Percentiles rank a stretch among this genome's conserved stretches.
phyloP scores from a whole-genome alignment of 2,888 invertebrate species.

The Sinelater perroti region DNA sequence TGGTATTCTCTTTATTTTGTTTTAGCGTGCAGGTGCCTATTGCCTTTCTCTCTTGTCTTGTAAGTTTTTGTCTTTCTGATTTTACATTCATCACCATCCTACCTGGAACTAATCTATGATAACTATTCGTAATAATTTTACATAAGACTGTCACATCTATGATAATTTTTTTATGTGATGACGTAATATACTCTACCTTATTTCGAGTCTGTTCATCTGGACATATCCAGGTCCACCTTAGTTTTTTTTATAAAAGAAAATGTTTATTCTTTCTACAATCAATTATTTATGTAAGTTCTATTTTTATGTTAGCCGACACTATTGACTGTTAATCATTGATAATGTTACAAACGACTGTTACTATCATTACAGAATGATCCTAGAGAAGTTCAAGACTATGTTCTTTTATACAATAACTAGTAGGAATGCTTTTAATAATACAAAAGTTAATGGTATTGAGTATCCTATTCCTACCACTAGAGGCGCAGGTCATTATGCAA shows the following conservation, averaged over 20 bases:
- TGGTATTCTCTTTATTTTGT: neutral
- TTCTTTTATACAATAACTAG: no score
- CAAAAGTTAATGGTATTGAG: no score
- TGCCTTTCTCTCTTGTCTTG: neutral
- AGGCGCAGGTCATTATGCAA: no score
- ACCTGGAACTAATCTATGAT: constrained; percentile 3
- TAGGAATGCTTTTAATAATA: no score
- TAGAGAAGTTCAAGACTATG: no score
- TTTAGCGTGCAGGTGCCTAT: neutral
- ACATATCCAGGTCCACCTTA: constrained; percentile 2
- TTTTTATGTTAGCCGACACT: no score
- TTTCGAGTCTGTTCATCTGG: neutral
- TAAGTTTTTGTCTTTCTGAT: neutral
- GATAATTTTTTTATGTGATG: neutral
- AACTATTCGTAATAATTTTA: neutral
- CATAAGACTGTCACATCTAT: constrained; percentile 1
- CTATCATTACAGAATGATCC: no score
- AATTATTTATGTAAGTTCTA: no score
- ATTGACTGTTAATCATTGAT: no score
- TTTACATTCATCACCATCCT: constrained; percentile 10
- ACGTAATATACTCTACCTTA: constrained; percentile 1
- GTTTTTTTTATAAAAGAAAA: neutral
- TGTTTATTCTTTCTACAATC: no score
- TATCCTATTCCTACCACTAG: no score
- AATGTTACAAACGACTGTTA: no score